Evolutionary conservation across 2,888 invertebrate species (phyloP), one percentile per base, ranked within the genome.

Genomic region (Diabrotica balteata): DNA sequence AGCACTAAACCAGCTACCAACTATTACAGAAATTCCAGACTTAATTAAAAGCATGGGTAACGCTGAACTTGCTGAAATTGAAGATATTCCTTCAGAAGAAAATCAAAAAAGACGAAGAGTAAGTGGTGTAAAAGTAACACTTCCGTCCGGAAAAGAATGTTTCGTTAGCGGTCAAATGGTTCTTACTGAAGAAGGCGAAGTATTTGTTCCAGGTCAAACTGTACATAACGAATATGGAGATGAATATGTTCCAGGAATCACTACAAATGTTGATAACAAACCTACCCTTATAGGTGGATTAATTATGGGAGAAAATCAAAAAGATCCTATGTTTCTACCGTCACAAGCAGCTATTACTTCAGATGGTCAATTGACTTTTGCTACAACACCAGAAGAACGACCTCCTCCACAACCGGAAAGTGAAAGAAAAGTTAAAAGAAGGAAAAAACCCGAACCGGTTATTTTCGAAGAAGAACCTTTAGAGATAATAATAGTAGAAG

Each of bases 151-250:
- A 60, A 90, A 90, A 77, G 90, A 90, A 77, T 89, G 88, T 74
- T 92, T 93, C 80, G 82, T 93, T 55, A 87, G 90, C 2, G 93
- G 93, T 0, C 91, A 92, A 84, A 89, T 90, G 76, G 84, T 93
- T 2, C 88, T 89, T 70, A 91, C 91, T 0, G 90, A 91, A 58
- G 87, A 87, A 66, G 92, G 92, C 3, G 87, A 89, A 46, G 83
- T 90, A 54, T 93, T 93, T 79, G 88, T 93, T 10, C 92, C 93
- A 0, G 93, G 93, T 5, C 92, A 92, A 82, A 91, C 92, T 0
- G 85, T 93, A 7, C 86, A 89, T 73, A 92, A 91, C 4, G 89
- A 90, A 57, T 85, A 86, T 68, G 92, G 92, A 0, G 85, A 87
- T 9, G 84, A 88, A 59, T 93, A 93, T 81, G 88, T 91, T 49